Conservation (phyloP, 2,888 invertebrate species). For the Papilio gigon region DNA sequence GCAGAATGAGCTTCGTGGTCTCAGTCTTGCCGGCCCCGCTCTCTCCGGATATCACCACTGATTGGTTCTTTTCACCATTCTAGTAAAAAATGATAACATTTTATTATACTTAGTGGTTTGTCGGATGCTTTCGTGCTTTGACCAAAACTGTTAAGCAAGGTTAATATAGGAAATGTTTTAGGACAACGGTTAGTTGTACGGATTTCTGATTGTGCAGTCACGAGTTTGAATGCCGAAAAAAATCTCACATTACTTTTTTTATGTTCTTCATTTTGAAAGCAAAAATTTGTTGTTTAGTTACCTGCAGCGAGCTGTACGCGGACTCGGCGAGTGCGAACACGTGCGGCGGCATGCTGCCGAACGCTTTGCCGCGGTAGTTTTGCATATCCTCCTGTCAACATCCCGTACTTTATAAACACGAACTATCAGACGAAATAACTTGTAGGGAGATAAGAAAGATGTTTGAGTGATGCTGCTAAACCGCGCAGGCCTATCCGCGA, state of each 20-base stretch:
- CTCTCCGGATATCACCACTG: conserved; percentile 95
- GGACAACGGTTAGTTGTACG: no score
- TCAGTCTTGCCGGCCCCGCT: conserved; percentile 97
- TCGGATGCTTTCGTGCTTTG: no score
- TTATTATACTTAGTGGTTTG: not conserved
- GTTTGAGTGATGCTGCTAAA: no score
- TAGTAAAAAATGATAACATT: conserved; percentile 43
- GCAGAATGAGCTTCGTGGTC: conserved; percentile 94
- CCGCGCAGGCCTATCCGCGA: no score
- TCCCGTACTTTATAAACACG: conserved; percentile 37
- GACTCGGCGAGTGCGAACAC: conserved; percentile 96
- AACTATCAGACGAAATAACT: no score
- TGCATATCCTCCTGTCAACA: conserved; percentile 89
- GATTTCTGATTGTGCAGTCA: no score
- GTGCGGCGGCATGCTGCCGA: conserved; percentile 92
- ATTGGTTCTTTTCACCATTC: conserved; percentile 84
- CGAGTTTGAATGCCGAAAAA: no score
- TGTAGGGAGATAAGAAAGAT: no score
- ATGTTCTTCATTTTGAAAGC: no score
- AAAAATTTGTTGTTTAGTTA: conserved; percentile 50
- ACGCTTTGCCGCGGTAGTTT: conserved; percentile 91
- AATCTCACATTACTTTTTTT: no score
- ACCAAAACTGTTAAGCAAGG: no score
- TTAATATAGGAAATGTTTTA: no score
- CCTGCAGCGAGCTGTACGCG: conserved; percentile 90